These are phyloP conservation scores for Micropterix aruncella DNA, from an alignment of 2,888 invertebrate species.

Conservation along the genomic window DNA sequence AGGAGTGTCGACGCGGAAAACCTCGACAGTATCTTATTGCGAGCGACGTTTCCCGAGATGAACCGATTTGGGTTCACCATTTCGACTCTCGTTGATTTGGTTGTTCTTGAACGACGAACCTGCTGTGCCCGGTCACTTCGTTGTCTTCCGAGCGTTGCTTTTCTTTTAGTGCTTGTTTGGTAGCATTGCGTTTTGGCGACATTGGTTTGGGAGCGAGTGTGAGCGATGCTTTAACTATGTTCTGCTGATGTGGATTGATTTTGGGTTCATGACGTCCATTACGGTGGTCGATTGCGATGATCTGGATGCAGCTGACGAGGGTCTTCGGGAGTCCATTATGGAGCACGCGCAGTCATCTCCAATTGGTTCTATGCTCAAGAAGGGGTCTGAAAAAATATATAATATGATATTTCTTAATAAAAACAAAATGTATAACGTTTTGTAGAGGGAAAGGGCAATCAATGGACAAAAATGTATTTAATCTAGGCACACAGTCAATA, in stretches of 20 bases:
- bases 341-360: slow-evolving; percentile 56
- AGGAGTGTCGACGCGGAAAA: slow-evolving; percentile 45
- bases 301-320: slow-evolving; percentile 41
- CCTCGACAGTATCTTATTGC: slow-evolving; percentile 29
- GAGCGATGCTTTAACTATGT: slow-evolving; percentile 48
- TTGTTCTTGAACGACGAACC: slow-evolving; percentile 28
- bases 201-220: slow-evolving; percentile 46
- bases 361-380: slow-evolving; percentile 33
- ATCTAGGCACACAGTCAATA: too few species aligned
- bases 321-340: slow-evolving; percentile 47
- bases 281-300: slow-evolving; percentile 36
- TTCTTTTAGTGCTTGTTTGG: slow-evolving; percentile 18
- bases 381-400: slow-evolving; percentile 32
- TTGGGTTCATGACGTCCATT: slow-evolving; percentile 41
- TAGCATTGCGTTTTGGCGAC: slow-evolving; percentile 32
- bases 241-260: slow-evolving; percentile 37
- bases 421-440: neutral
- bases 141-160: slow-evolving; percentile 15
- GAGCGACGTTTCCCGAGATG: slow-evolving; percentile 19
- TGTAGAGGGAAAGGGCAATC: too few species aligned
- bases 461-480: too few species aligned
- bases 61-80: slow-evolving; percentile 28
- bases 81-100: slow-evolving; percentile 19
- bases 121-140: slow-evolving; percentile 33
- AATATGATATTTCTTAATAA: slow-evolving; percentile 2